These are phyloP conservation scores for Caenorhabditis briggsae DNA, from an alignment of 1,140 invertebrate species.

Conservation along the genomic window DNA sequence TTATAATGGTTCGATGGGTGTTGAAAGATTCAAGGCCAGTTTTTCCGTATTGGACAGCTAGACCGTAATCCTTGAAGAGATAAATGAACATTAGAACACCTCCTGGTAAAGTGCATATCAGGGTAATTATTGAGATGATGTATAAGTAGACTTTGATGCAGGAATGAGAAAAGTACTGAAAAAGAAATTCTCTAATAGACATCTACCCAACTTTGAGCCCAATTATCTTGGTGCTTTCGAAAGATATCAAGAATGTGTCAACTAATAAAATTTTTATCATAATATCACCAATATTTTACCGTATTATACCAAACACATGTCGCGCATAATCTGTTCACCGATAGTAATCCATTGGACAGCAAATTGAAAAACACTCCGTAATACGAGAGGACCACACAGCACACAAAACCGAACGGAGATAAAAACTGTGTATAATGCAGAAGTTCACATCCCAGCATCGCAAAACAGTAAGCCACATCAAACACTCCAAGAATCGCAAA, in stretches of 20 bases:
- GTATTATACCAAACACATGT: conserved; percentile 24
- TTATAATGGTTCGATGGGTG: neutral
- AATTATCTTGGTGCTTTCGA: no score
- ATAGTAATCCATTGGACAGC: conserved; percentile 14
- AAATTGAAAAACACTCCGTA: conserved; percentile 23
- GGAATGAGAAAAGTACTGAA: neutral
- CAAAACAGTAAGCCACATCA: neutral
- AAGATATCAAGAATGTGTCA: no score
- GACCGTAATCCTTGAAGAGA: neutral
- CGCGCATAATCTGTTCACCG: neutral
- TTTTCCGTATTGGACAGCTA: neutral
- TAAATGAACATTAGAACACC: neutral
- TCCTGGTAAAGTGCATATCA: neutral
- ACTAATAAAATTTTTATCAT: no score
- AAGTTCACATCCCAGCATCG: neutral
- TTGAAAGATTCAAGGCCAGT: conserved; percentile 15
- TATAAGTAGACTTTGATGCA: neutral
- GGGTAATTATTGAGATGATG: neutral
- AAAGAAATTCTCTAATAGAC: neutral
- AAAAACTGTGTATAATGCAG: neutral
- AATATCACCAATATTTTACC: no score
- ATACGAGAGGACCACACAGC: neutral
- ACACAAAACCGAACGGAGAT: neutral
- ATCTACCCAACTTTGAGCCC: no score
- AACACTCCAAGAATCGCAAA: neutral